phyloP scores from a whole-genome alignment of 2,797 vertebrate species.

The Melanotaenia pygmaea region DNA sequence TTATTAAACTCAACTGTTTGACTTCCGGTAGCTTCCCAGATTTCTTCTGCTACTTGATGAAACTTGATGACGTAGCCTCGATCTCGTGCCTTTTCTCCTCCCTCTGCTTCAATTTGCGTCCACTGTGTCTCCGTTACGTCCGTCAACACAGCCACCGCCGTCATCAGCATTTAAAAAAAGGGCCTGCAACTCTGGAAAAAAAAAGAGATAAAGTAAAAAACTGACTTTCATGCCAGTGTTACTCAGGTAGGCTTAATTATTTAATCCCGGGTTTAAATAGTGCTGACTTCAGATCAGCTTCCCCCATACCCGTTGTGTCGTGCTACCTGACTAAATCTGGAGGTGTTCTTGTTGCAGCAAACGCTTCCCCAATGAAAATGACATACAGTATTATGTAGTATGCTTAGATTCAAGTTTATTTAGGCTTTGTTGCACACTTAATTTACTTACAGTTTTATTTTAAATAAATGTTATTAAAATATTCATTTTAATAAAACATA shows the following conservation, averaged over 20 bases:
- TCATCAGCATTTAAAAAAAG: conserved; percentile 73
- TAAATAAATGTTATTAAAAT: not conserved
- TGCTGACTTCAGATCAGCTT: conserved; percentile 4
- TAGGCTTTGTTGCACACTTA: not conserved
- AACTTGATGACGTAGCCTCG: conserved; percentile 59
- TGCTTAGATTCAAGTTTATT: not conserved
- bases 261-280: not conserved
- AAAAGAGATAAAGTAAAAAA: conserved; percentile 39
- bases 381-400: not conserved
- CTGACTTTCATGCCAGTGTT: conserved; percentile 35
- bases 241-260: not conserved
- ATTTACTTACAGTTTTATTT: not conserved
- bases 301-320: not conserved
- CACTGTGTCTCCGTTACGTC: conserved; percentile 83
- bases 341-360: not conserved
- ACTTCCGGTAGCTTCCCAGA: conserved; percentile 8
- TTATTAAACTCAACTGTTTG: accelerated
- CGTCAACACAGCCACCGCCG: conserved; percentile 65
- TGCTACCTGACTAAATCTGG: not conserved
- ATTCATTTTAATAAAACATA: not conserved
- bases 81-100: conserved; percentile 75
- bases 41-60: conserved; percentile 14
- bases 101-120: conserved; percentile 76
- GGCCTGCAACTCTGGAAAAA: conserved; percentile 56
- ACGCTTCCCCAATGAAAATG: conserved; percentile 1